phyloP scores from a whole-genome alignment of 2,888 invertebrate species.

The Teinopalpus imperialis region DNA sequence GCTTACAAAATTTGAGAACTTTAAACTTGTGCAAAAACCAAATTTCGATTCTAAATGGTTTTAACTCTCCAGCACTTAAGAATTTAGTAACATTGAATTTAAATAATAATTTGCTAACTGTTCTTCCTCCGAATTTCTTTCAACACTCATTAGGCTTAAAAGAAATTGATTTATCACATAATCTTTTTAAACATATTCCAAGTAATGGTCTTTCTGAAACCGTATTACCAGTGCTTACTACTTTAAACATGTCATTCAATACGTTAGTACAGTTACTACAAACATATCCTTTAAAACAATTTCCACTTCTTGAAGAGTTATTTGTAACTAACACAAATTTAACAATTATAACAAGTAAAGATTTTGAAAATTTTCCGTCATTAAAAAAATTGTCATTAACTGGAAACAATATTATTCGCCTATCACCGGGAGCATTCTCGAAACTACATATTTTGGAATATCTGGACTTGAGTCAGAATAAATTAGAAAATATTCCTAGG shows the following conservation, averaged over 20 bases:
- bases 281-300: slow-evolving; percentile 85
- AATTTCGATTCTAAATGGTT: slow-evolving; percentile 88
- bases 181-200: slow-evolving; percentile 91
- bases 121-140: slow-evolving; percentile 91
- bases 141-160: slow-evolving; percentile 86
- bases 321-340: slow-evolving; percentile 91
- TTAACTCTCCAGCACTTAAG: slow-evolving; percentile 88
- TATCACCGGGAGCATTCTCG: slow-evolving; percentile 93
- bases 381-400: slow-evolving; percentile 88
- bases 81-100: slow-evolving; percentile 88
- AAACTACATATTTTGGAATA: slow-evolving; percentile 88
- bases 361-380: slow-evolving; percentile 91
- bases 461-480: slow-evolving; percentile 91
- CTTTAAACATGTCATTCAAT: slow-evolving; percentile 92
- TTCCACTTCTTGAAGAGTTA: slow-evolving; percentile 90
- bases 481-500: slow-evolving; percentile 90
- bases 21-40: slow-evolving; percentile 88
- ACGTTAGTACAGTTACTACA: slow-evolving; percentile 89
- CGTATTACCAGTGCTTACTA: slow-evolving; percentile 86
- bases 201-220: slow-evolving; percentile 88
- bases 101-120: slow-evolving; percentile 87
- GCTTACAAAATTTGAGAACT: slow-evolving; percentile 87
- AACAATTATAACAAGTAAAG: slow-evolving; percentile 91
- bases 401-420: slow-evolving; percentile 87
- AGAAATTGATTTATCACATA: slow-evolving; percentile 89